Conservation (phyloP, 1,140 invertebrate genomes). For the Penaeus japonicus region DNA sequence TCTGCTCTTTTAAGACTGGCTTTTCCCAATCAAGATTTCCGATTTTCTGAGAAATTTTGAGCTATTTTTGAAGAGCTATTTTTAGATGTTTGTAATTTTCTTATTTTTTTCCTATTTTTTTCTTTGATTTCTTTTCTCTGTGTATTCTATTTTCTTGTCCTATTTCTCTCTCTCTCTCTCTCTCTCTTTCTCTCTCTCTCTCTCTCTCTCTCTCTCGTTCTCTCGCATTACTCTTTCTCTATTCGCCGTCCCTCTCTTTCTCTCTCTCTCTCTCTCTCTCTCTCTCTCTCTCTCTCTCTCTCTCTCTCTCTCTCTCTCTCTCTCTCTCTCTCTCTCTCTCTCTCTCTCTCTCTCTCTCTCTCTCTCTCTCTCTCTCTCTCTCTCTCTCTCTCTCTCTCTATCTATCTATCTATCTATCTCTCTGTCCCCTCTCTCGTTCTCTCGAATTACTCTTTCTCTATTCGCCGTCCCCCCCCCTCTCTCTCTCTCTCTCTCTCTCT, state of each 20-base stretch:
- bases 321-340: neutral
- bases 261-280: constrained; percentile 3
- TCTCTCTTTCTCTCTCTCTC: too few relatives aligned
- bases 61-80: too few relatives aligned
- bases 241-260: neutral
- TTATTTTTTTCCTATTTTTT: too few relatives aligned
- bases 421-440: neutral
- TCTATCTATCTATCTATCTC: neutral
- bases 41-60: too few relatives aligned
- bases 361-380: neutral
- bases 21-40: too few relatives aligned
- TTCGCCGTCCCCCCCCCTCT: neutral
- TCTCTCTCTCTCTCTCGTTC: too few relatives aligned
- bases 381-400: neutral
- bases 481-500: constrained; percentile 7
- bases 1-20: too few relatives aligned
- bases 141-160: too few relatives aligned
- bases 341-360: neutral
- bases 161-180: too few relatives aligned
- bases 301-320: constrained; percentile 14
- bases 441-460: neutral
- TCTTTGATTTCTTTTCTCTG: too few relatives aligned
- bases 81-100: too few relatives aligned
- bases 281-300: neutral
- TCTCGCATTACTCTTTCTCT: neutral